Conservation (phyloP, 2,113 vertebrate genomes). For the Gavia stellata region DNA sequence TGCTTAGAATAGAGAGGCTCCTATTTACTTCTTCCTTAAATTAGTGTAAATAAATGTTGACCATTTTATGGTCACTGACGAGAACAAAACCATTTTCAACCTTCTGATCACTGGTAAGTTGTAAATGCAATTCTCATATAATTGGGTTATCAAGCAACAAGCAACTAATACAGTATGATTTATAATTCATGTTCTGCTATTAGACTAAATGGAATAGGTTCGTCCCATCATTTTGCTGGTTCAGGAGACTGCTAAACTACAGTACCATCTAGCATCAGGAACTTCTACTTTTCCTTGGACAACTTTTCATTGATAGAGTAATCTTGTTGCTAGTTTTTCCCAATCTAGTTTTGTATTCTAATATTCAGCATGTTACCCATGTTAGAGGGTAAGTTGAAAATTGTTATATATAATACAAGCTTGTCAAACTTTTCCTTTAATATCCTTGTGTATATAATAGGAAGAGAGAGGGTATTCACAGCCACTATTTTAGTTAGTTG, state of each 20-base stretch:
- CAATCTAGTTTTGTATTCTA: neutral
- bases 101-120: neutral
- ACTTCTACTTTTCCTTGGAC: neutral
- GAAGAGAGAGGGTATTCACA: neutral
- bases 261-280: neutral
- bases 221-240: neutral
- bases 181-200: neutral
- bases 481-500: neutral
- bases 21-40: neutral
- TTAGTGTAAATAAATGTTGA: neutral
- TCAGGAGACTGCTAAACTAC: neutral
- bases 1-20: neutral
- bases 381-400: neutral
- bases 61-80: neutral
- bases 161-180: neutral
- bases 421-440: neutral
- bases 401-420: neutral
- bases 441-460: neutral
- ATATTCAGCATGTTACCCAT: neutral
- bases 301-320: neutral
- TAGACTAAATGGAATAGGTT: neutral
- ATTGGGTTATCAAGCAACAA: neutral
- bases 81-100: neutral
- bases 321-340: neutral
- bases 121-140: neutral